phyloP scores from a whole-genome alignment of 2,113 vertebrate species.

The Lepus europaeus region DNA sequence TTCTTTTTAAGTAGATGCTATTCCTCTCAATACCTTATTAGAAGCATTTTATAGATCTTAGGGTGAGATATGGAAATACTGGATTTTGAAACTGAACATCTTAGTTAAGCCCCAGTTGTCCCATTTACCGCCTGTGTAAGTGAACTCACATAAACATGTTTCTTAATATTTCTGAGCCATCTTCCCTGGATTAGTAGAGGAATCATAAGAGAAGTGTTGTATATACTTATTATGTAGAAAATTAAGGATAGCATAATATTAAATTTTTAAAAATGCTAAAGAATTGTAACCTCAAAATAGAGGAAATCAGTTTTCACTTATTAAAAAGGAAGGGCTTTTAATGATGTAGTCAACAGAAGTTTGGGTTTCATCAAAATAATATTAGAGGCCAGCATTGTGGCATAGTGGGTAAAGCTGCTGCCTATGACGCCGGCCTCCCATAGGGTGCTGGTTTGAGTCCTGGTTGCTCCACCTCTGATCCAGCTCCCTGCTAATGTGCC shows the following conservation, averaged over 20 bases:
- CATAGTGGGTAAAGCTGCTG: too few relatives aligned
- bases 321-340: conserved; percentile 41
- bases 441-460: too few relatives aligned
- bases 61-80: neutral
- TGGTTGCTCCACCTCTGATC: too few relatives aligned
- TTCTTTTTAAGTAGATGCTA: neutral
- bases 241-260: neutral
- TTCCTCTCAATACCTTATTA: neutral
- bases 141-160: neutral
- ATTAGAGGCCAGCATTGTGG: too few relatives aligned
- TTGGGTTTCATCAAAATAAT: conserved; percentile 52
- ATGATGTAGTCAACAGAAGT: conserved; percentile 20
- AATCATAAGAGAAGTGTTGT: conserved; percentile 23
- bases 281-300: conserved; percentile 7
- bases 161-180: neutral
- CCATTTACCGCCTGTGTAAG: neutral
- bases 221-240: neutral
- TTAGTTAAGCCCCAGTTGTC: neutral
- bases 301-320: conserved; percentile 37
- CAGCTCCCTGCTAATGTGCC: too few relatives aligned
- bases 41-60: neutral
- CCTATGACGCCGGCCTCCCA: too few relatives aligned
- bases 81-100: neutral
- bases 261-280: conserved; percentile 44
- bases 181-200: neutral